Evolutionary conservation across 1,140 invertebrate genomes (phyloP), one percentile per base, ranked within the genome.

Genomic region (Drosophila orosa): DNA sequence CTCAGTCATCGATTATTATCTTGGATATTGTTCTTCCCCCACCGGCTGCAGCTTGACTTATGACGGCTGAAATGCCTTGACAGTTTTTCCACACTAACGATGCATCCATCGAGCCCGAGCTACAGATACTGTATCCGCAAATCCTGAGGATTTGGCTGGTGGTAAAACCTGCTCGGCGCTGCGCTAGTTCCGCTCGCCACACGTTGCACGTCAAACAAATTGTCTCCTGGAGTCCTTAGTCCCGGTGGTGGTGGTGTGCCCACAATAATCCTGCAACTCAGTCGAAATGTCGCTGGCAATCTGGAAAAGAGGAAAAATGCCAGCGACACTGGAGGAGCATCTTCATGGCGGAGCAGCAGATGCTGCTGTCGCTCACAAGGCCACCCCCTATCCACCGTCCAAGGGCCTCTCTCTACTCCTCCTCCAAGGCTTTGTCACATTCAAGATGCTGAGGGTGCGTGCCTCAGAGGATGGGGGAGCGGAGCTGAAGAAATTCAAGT

Each of bases 161-260:
- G 74, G 50, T 24, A 65, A 77, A 74, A 78, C 74, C 78, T 66
- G 83, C 48, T 13, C 29, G 27, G 2, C 58, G 75, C 72, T 59
- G 50, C 69, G 83, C 78, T 75, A 85, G 80, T 86, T 86, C 78
- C 75, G 72, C 59, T 80, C 79, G 84, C 84, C 83, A 87, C 83
- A 87, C 83, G 83, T 87, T 67, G 83, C 83, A 87, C 76, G 76
- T 89, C 79, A 87, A 87, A 89, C 84, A 87, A 87, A 87, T 87
- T 86, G 84, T 52, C 80, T 81, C 75, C 74, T 29, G 68, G 29
- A 42, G 57, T 19, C 39, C 31, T 22, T 52, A 7, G 48, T 50
- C 48, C 27, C 4, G 17, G 5, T 19, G 9, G 19, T 22, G 42
- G 2, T 55, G 31, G 57, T n/a, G 52, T 63, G 52, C 71, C 67